These are phyloP conservation scores for Blennius ocellaris DNA, from an alignment of 2,113 vertebrate genomes.

Conservation along the genomic window DNA sequence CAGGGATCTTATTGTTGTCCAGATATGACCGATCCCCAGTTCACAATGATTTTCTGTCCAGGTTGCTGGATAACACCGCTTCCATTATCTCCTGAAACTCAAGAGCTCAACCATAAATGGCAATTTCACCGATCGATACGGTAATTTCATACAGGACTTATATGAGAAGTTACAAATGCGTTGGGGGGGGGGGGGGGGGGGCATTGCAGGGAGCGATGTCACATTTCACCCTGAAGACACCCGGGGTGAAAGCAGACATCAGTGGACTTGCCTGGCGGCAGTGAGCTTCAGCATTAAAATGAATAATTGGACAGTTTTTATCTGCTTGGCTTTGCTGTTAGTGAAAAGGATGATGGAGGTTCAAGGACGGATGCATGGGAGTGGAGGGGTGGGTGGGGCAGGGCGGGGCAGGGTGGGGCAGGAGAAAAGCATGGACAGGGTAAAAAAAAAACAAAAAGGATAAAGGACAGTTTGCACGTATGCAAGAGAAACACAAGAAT, in stretches of 20 bases:
- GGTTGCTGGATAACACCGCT: constrained; percentile 61
- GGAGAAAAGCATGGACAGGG: background rate
- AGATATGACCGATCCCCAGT: constrained; percentile 61
- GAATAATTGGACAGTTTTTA: constrained; percentile 72
- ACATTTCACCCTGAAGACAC: constrained; percentile 65
- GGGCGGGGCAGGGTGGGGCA: background rate
- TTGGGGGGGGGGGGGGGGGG: background rate
- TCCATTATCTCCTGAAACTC: constrained; percentile 78
- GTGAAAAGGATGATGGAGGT: constrained; percentile 55
- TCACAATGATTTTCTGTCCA: constrained; percentile 77
- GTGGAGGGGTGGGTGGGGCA: background rate
- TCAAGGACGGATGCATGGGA: constrained; percentile 68
- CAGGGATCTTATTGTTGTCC: constrained; percentile 41
- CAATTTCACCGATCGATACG: constrained; percentile 71
- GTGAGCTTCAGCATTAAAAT: constrained; percentile 46
- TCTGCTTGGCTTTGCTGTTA: constrained; percentile 68
- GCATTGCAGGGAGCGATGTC: constrained; percentile 39
- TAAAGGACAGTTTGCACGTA: background rate
- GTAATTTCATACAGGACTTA: constrained; percentile 78
- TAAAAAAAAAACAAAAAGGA: no score
- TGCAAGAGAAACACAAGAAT: constrained; percentile 13
- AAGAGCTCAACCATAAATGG: constrained; percentile 67
- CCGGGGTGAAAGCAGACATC: constrained; percentile 68
- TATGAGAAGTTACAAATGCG: constrained; percentile 58
- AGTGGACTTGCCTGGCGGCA: constrained; percentile 58